Evolutionary conservation across 1,140 invertebrate genomes (phyloP).

Genomic region (Bombus affinis): DNA sequence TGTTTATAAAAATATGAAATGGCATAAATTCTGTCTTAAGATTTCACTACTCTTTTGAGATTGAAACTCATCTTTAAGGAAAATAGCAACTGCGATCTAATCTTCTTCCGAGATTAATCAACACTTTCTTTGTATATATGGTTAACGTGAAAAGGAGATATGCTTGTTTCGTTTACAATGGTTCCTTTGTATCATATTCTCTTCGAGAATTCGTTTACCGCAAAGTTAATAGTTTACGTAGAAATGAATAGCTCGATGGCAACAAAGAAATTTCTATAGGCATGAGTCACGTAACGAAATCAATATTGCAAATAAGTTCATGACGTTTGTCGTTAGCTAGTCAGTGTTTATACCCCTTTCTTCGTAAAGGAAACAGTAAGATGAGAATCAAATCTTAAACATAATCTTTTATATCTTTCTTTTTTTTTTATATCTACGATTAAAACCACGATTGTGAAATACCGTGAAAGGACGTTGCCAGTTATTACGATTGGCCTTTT

Average conservation of each 20-base stretch:
- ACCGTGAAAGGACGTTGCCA: background rate
- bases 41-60: no score
- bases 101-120: no score
- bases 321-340: constrained; percentile 25
- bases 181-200: background rate
- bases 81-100: no score
- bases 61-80: no score
- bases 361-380: background rate
- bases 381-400: background rate
- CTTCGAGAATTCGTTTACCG: background rate
- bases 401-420: background rate
- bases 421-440: no score
- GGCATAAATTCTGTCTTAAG: no score
- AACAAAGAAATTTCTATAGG: constrained; percentile 15
- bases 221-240: background rate
- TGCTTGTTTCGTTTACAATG: background rate
- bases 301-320: constrained; percentile 50
- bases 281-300: constrained; percentile 37
- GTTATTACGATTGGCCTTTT: background rate
- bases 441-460: background rate
- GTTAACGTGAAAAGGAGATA: background rate
- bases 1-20: no score
- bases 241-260: background rate
- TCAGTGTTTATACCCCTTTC: background rate
- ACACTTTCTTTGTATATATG: no score